Evolutionary conservation across 1,140 invertebrate genomes (phyloP).

Genomic region (Brachystomella parvula): DNA sequence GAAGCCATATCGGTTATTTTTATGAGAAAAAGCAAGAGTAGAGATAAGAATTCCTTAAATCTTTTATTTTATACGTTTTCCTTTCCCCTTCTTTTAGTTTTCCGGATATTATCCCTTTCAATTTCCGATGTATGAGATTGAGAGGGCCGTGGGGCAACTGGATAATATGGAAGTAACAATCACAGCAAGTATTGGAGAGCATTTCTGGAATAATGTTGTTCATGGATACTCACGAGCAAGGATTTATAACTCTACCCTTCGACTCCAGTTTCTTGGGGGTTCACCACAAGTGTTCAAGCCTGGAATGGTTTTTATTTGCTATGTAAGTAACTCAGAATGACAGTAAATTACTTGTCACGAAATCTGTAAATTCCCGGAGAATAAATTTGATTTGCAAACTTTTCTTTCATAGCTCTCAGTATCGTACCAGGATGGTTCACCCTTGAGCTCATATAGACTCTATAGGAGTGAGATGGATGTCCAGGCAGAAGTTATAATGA

Average conservation of each 20-base stretch:
- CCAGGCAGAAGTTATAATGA: constrained; percentile 42
- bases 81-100: constrained; percentile 53
- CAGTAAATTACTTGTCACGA: neutral
- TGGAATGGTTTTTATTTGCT: constrained; percentile 71
- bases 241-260: constrained; percentile 75
- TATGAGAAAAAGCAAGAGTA: neutral
- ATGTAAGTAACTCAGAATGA: constrained; percentile 52
- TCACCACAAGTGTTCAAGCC: constrained; percentile 90
- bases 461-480: constrained; percentile 52
- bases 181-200: constrained; percentile 78
- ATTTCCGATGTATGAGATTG: constrained; percentile 71
- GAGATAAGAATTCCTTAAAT: neutral
- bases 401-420: constrained; percentile 53
- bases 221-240: constrained; percentile 78
- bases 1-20: constrained; percentile 2
- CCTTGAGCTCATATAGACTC: constrained; percentile 52
- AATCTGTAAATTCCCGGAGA: neutral
- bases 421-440: constrained; percentile 69
- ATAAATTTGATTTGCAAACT: neutral
- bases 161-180: constrained; percentile 79
- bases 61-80: constrained; percentile 11
- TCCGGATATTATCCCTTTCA: constrained; percentile 75
- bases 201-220: constrained; percentile 70
- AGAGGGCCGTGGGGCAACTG: constrained; percentile 53
- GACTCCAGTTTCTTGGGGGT: constrained; percentile 75